These are phyloP conservation scores for Brachyptera putata DNA, from an alignment of 2,888 invertebrate species.

Conservation along the genomic window DNA sequence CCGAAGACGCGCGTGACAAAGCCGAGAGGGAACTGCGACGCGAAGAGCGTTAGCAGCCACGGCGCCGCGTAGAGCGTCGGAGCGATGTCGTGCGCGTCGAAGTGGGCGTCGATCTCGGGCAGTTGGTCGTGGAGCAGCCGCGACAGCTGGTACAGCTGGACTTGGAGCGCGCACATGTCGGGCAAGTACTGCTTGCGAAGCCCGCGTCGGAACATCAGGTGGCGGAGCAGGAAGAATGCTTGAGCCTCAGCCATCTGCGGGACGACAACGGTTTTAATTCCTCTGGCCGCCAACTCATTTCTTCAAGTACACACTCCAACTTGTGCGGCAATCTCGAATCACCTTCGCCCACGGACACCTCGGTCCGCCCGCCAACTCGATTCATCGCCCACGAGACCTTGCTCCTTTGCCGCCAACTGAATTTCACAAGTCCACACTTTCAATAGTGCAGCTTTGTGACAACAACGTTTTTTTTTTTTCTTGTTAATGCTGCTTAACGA, in stretches of 20 bases:
- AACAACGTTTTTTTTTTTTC: too few species aligned
- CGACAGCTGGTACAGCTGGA: slow-evolving; percentile 88
- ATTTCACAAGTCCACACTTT: too few species aligned
- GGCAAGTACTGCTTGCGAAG: slow-evolving; percentile 87
- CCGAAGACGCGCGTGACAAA: slow-evolving; percentile 93
- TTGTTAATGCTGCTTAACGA: too few species aligned
- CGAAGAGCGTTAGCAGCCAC: slow-evolving; percentile 93
- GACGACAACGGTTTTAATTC: too few species aligned
- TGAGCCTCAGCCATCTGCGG: slow-evolving; percentile 90
- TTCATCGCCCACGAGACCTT: too few species aligned
- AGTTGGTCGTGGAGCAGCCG: slow-evolving; percentile 84
- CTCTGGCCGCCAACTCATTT: too few species aligned
- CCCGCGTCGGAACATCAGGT: slow-evolving; percentile 87
- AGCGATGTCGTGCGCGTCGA: slow-evolving; percentile 83
- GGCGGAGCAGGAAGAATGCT: slow-evolving; percentile 81
- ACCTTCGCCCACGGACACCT: too few species aligned
- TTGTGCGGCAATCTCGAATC: too few species aligned
- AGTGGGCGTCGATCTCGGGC: slow-evolving; percentile 80
- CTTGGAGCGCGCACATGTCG: slow-evolving; percentile 91
- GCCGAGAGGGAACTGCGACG: slow-evolving; percentile 93
- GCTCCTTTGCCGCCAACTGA: too few species aligned
- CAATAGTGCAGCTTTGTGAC: too few species aligned
- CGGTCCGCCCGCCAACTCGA: too few species aligned
- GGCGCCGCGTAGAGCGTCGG: slow-evolving; percentile 95
- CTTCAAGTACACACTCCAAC: too few species aligned